phyloP scores from a whole-genome alignment of 2,113 vertebrate genomes.

The Tragelaphus scriptus region DNA sequence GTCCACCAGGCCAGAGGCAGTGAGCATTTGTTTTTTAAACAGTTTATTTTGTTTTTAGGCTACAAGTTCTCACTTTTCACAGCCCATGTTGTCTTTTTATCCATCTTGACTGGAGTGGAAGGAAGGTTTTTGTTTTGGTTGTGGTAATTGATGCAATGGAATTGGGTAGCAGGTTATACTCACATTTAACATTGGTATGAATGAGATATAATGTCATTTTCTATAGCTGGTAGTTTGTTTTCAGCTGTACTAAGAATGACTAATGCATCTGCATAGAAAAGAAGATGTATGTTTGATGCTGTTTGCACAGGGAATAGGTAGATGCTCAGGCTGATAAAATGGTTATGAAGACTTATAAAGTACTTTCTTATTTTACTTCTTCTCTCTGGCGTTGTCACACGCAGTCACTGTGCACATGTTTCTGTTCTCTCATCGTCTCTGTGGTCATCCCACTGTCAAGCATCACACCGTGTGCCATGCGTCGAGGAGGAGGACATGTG shows the following conservation, averaged over 20 bases:
- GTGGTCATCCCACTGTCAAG: fast-evolving
- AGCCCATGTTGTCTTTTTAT: not conserved
- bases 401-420: no score
- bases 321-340: not conserved
- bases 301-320: not conserved
- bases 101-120: not conserved
- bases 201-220: not conserved
- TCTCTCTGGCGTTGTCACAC: not conserved
- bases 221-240: not conserved
- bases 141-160: not conserved
- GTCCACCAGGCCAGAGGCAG: not conserved
- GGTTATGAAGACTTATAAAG: not conserved
- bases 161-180: not conserved
- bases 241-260: fast-evolving
- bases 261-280: not conserved
- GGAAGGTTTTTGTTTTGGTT: not conserved
- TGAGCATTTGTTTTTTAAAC: not conserved
- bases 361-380: not conserved
- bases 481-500: not conserved
- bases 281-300: not conserved
- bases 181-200: not conserved
- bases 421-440: no score
- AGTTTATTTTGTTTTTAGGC: not conserved
- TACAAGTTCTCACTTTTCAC: not conserved
- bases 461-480: not conserved